Base-by-base conservation (phyloP, 2,113 vertebrate genomes). In the Microcebus jonahi region DNA sequence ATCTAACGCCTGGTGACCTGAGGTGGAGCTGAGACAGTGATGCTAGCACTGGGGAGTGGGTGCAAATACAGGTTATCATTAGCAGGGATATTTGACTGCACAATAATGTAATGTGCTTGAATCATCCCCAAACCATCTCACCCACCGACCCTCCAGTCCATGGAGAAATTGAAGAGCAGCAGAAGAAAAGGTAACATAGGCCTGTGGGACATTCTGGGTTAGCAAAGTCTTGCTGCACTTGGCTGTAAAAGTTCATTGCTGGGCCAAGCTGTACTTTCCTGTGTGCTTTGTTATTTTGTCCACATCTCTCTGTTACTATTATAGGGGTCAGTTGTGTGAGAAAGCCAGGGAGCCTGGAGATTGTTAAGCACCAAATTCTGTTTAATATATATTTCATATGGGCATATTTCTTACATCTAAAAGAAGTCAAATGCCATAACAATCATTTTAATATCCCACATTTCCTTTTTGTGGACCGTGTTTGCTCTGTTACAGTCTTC, bases 271-370 rank as follows among this genome's bases (percentile, higher is more conserved):
- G 57, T 97, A 93, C 97, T 98, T 94, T 93, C 34, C 95, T 92
- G 79, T 23, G 90, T 6, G 87, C 93, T 96, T 96, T 98, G 97
- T 96, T 98, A 97, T 98, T 97, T 57, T 97, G 96, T 98, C 96
- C 94, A 81, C 71, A 61, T 95, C 67, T n/a, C 84, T 81, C 96
- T 29, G 14, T 55, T 91, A 88, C 95, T 90, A 55, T 90, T 50
- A 5, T 2, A 81, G 25, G 21, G 93, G 94, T 95, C 34, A 0
- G 2, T 39, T 48, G 2, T 93, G 75, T 25, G 0, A 63, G 90
- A 97, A 95, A 7, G 1, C 68, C 0, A 1, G 70, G 89, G 90
- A 93, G 92, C 57, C 97, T 98, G 97, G 96, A 98, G 94, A 97
- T 68, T 95, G 93, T 97, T 97, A 96, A 96, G 48, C 27, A 2